A percentile compares a stretch with the other conserved stretches of the same genome.
Evolutionary conservation across 2,797 vertebrate genomes (phyloP).

Genomic region (Sphenopsis melanotis): DNA sequence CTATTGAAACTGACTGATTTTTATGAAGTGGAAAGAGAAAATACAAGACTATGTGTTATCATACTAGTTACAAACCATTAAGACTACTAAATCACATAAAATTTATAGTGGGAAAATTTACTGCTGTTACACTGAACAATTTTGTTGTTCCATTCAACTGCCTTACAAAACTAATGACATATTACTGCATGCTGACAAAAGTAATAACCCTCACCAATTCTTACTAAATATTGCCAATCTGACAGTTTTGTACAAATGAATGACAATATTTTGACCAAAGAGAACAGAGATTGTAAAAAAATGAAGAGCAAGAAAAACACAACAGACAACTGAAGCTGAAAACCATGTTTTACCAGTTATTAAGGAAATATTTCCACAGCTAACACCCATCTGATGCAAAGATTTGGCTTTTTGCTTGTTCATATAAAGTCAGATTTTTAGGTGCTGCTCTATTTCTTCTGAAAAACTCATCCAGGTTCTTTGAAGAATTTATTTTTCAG

Average conservation of each 20-base stretch:
- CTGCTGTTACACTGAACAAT: not conserved
- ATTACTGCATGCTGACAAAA: not conserved
- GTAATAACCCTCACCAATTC: not conserved
- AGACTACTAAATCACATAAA: not conserved
- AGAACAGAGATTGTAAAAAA: not conserved
- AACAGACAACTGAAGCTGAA: not conserved
- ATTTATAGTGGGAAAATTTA: not conserved
- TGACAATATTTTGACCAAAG: not conserved
- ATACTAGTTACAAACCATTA: not conserved
- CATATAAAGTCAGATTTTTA: not conserved
- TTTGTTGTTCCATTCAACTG: not conserved
- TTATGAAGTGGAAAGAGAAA: not conserved
- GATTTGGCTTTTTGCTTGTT: not conserved
- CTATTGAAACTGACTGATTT: not conserved
- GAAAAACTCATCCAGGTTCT: not conserved
- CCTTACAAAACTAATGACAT: not conserved
- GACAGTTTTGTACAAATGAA: not conserved
- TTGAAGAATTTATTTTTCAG: not conserved
- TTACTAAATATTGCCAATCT: not conserved
- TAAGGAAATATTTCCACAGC: not conserved
- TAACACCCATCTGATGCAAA: not conserved
- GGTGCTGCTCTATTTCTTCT: not conserved
- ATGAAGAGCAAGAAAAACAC: not conserved
- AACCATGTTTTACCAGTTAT: not conserved
- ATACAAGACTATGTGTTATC: not conserved